Evolutionary conservation across 2,113 vertebrate genomes (phyloP), one percentile per base, ranked within the genome.

Genomic region (Pachyramphus minor): DNA sequence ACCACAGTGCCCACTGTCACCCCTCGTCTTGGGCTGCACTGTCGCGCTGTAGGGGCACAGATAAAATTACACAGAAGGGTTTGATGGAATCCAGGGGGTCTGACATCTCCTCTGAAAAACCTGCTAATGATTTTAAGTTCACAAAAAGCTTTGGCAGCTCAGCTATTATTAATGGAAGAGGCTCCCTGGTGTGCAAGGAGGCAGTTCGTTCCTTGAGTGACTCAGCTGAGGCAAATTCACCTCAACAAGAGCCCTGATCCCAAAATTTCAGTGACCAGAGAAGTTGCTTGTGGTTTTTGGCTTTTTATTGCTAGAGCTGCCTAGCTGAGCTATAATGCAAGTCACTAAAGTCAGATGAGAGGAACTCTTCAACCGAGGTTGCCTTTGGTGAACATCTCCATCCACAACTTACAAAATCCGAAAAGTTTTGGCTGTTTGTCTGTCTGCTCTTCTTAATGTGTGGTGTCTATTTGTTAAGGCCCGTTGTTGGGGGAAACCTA

Each of bases 1-100:
- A 5, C 11, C 4, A 1, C 0, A 0, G 33, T 11, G 12, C 41
- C 25, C 0, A 0, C 27, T 44, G 58, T 47, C n/a, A 27, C 20
- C 17, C 25, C 52, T 72, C 8, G 8, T 18, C 30, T 35, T 37
- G n/a, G 58, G 19, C 35, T 45, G 37, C 14, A 0, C 22, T 12
- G 28, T 27, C 44, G 10, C 22, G 12, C 67, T 37, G 44, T 4
- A 14, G 50, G 12, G 4, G 4, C 33, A 5, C 8, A 10, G 37
- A 8, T 33, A 31, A 47, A 56, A 52, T 76, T 35, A 23, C 31
- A 39, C 1, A 1, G 42, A 31, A 58, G 18, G 21, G 23, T 42
- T 75, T 78, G 3, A 71, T 77, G 62, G 33, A 47, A 33, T 55
- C 28, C 49, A 20, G n/a, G 8, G 8, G 5, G 6, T 27, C 31